phyloP scores from a whole-genome alignment of 2,888 invertebrate species.

The Drosophila prostipennis region DNA sequence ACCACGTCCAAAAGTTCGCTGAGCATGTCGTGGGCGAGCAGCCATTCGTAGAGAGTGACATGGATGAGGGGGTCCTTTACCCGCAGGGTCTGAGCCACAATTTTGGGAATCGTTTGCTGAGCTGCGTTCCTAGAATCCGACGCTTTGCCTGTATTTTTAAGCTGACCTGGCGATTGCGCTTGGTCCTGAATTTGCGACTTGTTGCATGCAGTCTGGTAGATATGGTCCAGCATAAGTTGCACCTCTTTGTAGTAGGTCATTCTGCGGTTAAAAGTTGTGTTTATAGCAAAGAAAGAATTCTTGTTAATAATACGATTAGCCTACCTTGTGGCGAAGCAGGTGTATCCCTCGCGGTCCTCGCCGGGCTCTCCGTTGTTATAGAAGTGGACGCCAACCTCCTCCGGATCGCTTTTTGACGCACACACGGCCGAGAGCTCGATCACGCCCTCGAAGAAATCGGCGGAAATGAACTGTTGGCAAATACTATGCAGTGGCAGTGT shows the following conservation, averaged over 20 bases:
- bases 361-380: conserved; percentile 93
- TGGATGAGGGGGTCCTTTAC: conserved; percentile 95
- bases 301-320: not conserved
- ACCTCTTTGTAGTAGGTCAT: conserved; percentile 96
- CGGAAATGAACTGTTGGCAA: conserved; percentile 92
- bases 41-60: conserved; percentile 96
- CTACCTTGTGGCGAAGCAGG: conserved; percentile 88
- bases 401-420: conserved; percentile 94
- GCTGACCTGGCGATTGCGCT: conserved; percentile 17
- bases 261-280: conserved; percentile 84
- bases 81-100: conserved; percentile 88
- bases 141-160: conserved; percentile 18
- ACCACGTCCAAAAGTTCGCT: conserved; percentile 87
- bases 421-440: conserved; percentile 94
- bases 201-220: conserved; percentile 78
- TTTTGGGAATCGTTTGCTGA: conserved; percentile 85
- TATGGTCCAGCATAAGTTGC: conserved; percentile 89
- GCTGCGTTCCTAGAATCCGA: conserved; percentile 28
- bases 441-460: conserved; percentile 94
- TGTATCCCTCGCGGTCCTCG: conserved; percentile 93
- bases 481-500: conserved; percentile 93
- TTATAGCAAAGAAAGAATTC: not conserved
- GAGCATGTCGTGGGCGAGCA: conserved; percentile 90
- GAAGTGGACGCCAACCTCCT: conserved; percentile 93
- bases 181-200: conserved; percentile 76